Conservation (phyloP, 2,113 vertebrate species). For the Zootoca vivipara region DNA sequence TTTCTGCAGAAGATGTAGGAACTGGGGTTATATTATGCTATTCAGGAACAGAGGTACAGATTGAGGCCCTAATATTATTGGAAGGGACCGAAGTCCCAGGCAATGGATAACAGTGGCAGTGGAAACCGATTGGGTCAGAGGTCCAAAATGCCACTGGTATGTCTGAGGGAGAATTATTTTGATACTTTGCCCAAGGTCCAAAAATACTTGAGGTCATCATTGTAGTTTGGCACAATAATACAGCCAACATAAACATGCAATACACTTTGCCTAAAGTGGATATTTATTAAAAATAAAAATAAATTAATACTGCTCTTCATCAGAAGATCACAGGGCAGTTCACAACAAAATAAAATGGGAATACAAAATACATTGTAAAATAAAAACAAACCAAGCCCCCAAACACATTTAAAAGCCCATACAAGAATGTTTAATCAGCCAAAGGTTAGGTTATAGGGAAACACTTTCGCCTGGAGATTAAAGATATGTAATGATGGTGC, state of each 20-base stretch:
- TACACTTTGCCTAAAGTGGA: neutral
- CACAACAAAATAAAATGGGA: too few relatives aligned
- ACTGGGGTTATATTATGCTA: neutral
- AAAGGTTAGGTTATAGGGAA: too few relatives aligned
- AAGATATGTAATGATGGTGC: too few relatives aligned
- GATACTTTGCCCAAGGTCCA: neutral
- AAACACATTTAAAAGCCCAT: neutral
- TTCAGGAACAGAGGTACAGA: neutral
- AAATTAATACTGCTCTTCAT: neutral
- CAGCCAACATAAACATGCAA: neutral
- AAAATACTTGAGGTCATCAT: neutral
- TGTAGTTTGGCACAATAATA: neutral
- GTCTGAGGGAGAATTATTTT: neutral
- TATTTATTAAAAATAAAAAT: too few relatives aligned
- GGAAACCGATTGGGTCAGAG: neutral
- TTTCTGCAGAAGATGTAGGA: neutral
- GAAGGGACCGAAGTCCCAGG: neutral
- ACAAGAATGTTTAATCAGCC: too few relatives aligned
- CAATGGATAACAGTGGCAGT: neutral
- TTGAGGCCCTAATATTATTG: neutral
- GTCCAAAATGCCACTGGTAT: neutral
- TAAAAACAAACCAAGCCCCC: neutral
- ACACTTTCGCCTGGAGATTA: too few relatives aligned
- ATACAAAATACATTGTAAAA: too few relatives aligned
- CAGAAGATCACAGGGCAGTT: too few relatives aligned